These are phyloP conservation scores for Corythornis leucogaster DNA, from an alignment of 2,797 vertebrate genomes.

Conservation along the genomic window DNA sequence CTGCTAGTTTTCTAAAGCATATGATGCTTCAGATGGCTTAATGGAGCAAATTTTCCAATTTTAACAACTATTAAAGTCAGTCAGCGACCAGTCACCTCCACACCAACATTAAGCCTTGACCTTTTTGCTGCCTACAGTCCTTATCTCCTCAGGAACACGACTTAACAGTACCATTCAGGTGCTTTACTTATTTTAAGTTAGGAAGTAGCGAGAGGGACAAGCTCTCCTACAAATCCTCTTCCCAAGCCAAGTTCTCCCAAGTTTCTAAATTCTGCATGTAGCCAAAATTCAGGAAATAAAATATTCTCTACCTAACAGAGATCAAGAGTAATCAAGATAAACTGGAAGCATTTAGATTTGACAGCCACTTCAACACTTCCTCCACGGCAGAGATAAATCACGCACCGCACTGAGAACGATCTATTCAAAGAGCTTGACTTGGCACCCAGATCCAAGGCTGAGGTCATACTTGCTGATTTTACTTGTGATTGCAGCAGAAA, in stretches of 20 bases:
- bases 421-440: background rate
- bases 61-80: background rate
- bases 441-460: background rate
- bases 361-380: background rate
- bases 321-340: background rate
- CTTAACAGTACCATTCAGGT: background rate
- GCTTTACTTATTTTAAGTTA: background rate
- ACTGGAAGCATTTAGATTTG: background rate
- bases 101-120: background rate
- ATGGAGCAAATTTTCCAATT: background rate
- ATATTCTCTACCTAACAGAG: background rate
- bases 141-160: background rate
- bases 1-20: background rate
- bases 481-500: background rate
- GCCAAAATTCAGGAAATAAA: background rate
- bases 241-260: background rate
- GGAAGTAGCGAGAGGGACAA: rapidly evolving
- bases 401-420: background rate
- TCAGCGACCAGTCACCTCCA: background rate
- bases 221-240: background rate
- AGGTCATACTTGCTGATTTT: background rate
- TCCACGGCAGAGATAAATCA: background rate
- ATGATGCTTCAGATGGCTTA: background rate
- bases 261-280: background rate
- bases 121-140: background rate